Percentiles rank a stretch among this genome's conserved stretches.
phyloP scores from a whole-genome alignment of 2,113 vertebrate genomes.

The Centropus bengalensis region DNA sequence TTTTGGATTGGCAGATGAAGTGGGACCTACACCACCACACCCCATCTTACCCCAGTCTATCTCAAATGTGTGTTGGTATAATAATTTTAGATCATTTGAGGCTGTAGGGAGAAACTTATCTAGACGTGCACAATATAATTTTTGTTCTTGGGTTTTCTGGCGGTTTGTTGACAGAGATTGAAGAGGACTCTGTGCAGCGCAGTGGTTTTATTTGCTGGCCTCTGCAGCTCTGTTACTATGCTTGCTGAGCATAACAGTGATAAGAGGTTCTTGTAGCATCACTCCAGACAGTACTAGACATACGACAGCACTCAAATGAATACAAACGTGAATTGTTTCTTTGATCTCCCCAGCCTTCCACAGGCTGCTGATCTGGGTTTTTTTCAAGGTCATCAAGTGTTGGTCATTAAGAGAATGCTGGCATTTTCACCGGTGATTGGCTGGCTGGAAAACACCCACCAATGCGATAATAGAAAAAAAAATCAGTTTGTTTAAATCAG shows the following conservation, averaged over 20 bases:
- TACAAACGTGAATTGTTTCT: constrained; percentile 23
- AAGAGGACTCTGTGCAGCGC: not conserved
- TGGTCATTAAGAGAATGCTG: not conserved
- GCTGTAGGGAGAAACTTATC: not conserved
- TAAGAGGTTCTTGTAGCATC: not conserved
- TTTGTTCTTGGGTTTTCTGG: not conserved
- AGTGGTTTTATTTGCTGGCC: not conserved
- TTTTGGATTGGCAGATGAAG: not conserved
- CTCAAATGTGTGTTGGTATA: not conserved
- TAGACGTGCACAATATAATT: not conserved
- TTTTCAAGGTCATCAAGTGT: constrained; percentile 5
- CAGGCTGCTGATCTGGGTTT: not conserved
- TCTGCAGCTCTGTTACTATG: not conserved
- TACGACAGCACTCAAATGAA: not conserved
- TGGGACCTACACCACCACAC: not conserved
- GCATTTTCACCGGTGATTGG: not conserved
- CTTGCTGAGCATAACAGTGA: not conserved
- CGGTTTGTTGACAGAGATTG: not conserved
- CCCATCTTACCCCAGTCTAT: fast-evolving
- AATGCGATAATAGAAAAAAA: not conserved
- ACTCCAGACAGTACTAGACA: not conserved
- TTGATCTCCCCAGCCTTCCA: constrained; percentile 4
- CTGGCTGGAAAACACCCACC: not conserved
- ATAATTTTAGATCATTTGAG: not conserved
- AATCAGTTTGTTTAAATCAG: not conserved